A percentile compares a stretch with the other conserved stretches of the same genome.
These are phyloP conservation scores for Augochlorella aurata DNA, from an alignment of 2,888 invertebrate species.

Conservation along the genomic window DNA sequence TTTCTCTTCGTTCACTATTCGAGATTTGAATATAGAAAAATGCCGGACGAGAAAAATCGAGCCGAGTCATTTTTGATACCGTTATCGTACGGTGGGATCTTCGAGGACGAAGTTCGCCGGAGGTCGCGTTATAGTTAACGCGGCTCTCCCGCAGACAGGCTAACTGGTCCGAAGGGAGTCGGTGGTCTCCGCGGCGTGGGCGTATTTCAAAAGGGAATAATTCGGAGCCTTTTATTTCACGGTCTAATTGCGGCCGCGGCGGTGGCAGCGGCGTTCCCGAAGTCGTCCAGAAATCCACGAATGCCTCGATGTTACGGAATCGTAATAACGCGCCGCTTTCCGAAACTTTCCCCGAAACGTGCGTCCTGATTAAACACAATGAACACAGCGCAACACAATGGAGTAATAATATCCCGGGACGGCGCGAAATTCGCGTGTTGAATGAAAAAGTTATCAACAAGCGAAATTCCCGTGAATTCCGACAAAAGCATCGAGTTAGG, in stretches of 20 bases:
- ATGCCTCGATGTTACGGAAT: slow-evolving; percentile 34
- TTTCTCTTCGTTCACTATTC: too few relatives aligned
- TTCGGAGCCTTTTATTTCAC: slow-evolving; percentile 9
- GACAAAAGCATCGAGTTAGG: slow-evolving; percentile 56
- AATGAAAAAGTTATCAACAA: slow-evolving; percentile 64
- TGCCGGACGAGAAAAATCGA: neutral
- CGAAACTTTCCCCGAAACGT: slow-evolving; percentile 41
- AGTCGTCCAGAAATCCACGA: slow-evolving; percentile 38
- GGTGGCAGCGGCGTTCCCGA: slow-evolving; percentile 3
- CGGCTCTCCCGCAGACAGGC: neutral
- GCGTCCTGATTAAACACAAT: slow-evolving; percentile 49
- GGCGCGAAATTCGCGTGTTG: slow-evolving; percentile 56
- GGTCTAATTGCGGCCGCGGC: slow-evolving; percentile 19
- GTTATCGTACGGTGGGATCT: neutral
- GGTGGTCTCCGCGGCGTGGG: neutral
- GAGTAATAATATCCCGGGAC: slow-evolving; percentile 62
- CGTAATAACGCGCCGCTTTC: slow-evolving; percentile 36
- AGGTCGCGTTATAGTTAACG: slow-evolving; percentile 4
- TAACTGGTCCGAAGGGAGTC: slow-evolving; percentile 6
- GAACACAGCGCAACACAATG: slow-evolving; percentile 52
- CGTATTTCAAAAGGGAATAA: slow-evolving; percentile 1
- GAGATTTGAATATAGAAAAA: neutral
- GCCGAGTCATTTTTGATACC: neutral
- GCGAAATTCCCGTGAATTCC: slow-evolving; percentile 60
- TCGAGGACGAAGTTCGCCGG: neutral